Percentiles rank a stretch among this genome's conserved stretches.
Conservation (phyloP, 2,888 invertebrate genomes). For the Diloba caeruleocephala region DNA sequence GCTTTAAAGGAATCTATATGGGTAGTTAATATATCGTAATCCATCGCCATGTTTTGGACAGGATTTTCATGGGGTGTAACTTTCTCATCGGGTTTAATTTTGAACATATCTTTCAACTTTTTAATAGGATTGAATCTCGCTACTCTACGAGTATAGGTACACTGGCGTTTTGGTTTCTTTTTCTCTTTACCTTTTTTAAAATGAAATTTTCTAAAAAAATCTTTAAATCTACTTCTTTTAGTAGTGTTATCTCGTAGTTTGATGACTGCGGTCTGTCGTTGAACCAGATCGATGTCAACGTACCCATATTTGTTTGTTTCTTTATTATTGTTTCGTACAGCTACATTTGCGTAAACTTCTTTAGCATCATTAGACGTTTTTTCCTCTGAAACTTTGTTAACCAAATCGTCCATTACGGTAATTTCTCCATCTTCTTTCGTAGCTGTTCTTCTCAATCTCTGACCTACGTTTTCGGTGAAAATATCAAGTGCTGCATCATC, state of each 20-base stretch:
- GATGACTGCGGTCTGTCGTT: conserved; percentile 61
- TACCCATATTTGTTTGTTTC: conserved; percentile 53
- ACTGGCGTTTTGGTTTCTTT: conserved; percentile 33
- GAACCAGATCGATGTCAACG: conserved; percentile 62
- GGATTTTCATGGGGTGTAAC: not conserved
- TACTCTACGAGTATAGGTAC: conserved; percentile 30
- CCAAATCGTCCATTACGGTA: conserved; percentile 7
- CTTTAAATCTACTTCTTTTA: conserved; percentile 53
- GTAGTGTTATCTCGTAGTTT: conserved; percentile 47
- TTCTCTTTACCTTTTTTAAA: conserved; percentile 44
- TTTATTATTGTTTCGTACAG: conserved; percentile 3
- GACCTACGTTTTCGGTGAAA: not conserved
- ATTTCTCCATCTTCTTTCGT: conserved; percentile 8
- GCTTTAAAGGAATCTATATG: conserved; percentile 54
- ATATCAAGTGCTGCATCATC: conserved; percentile 1
- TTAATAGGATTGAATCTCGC: conserved; percentile 69
- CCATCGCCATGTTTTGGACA: conserved; percentile 34
- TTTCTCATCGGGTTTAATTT: conserved; percentile 30
- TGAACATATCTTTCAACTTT: conserved; percentile 65
- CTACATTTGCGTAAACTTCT: not conserved
- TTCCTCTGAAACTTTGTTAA: conserved; percentile 18
- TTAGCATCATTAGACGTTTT: conserved; percentile 17
- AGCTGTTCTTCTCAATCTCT: conserved; percentile 18
- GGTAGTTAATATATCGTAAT: conserved; percentile 57
- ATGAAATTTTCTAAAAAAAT: conserved; percentile 58